phyloP scores from a whole-genome alignment of 2,888 invertebrate species.

The Galeruca laticollis region DNA sequence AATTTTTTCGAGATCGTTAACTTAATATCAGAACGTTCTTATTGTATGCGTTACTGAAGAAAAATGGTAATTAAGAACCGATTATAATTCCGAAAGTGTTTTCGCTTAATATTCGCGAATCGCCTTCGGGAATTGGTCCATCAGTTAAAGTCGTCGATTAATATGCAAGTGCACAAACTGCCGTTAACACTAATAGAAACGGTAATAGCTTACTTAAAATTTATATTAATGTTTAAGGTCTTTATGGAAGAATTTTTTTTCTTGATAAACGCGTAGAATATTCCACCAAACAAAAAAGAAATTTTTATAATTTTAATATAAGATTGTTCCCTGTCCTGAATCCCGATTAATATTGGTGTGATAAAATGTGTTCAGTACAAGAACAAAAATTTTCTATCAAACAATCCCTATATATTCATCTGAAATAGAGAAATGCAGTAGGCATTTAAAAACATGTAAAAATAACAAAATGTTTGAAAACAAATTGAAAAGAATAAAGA shows the following conservation, averaged over 20 bases:
- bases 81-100: slow-evolving; percentile 43
- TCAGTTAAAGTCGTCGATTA: slow-evolving; percentile 44
- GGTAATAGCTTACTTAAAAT: slow-evolving; percentile 41
- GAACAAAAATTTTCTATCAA: too few species aligned
- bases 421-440: too few species aligned
- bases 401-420: too few species aligned
- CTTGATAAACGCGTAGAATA: too few species aligned
- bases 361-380: too few species aligned
- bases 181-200: slow-evolving; percentile 49
- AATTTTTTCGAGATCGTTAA: not conserved
- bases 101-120: slow-evolving; percentile 41
- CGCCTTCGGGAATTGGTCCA: slow-evolving; percentile 40
- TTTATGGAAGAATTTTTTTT: not conserved
- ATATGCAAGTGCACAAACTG: slow-evolving; percentile 40
- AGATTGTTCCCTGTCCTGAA: too few species aligned
- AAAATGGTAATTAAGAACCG: slow-evolving; percentile 26
- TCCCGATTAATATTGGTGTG: too few species aligned
- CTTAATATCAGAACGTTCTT: not conserved
- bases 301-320: too few species aligned
- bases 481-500: too few species aligned
- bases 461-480: too few species aligned
- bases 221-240: slow-evolving; percentile 23
- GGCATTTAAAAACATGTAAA: too few species aligned
- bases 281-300: too few species aligned
- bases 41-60: slow-evolving; percentile 22